Base-by-base conservation (phyloP, 1,140 invertebrate genomes). In the Bradysia coprophila region DNA sequence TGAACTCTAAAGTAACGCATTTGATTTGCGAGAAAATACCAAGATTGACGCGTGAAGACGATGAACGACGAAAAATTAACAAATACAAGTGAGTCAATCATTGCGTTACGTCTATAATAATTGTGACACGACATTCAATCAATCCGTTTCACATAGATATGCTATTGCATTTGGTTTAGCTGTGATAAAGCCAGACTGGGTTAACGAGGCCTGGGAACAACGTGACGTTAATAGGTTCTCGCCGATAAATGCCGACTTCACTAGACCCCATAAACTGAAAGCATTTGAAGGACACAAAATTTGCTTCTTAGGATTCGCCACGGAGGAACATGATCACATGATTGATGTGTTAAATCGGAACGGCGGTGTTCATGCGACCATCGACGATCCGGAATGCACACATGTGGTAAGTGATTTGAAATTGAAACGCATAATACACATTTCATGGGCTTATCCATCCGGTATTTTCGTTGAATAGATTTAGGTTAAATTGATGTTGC, bases 301-400 rank as follows among this genome's bases (percentile, higher is more conserved):
- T 18, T 83, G 81, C 61, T 94, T 95, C 57, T 69, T 81, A 51
- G 91, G 90, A 4, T 95, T 95, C 63, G 71, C 80, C 1, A 72
- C 80, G 40, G 84, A 87, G 47, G 91, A 96, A 58, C 76, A 80
- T 53, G 73, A 76, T 51, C 85, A 94, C 55, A 94, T 96, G 90
- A 75, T 74, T 34, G 87, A 93, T 56, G 72, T 93, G 32, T 71
- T 92, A 24, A 66, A 78, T 45, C 73, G 79, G 52, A 90, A 93
- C 63, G 88, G 88, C 44, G 90, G 89, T 38, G 71, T 71, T 48
- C 64, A 76, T 37, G 78, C 78, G 36, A 65, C 74, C 43, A 60
- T 80, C 34, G 78, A 83, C 46, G 85, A 91, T 71, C 69, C 78
- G 23, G 71, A 75, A 49, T 88, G 83, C 54, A 88, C 87, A 6